Evolutionary conservation across 1,140 invertebrate species (phyloP).

Genomic region (Bradynema listronoti): DNA sequence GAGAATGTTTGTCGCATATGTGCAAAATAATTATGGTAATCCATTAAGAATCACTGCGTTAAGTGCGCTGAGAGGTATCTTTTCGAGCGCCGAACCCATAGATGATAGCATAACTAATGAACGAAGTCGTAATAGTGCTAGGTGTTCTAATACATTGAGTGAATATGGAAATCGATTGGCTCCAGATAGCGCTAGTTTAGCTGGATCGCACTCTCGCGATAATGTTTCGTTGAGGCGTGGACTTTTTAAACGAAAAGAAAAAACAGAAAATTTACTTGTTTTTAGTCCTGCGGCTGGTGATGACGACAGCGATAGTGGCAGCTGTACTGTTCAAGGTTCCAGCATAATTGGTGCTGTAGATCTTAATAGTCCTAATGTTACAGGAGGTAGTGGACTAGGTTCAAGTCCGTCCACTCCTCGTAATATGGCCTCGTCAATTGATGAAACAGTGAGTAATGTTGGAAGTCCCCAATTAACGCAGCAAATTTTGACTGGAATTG

Average conservation of each 20-base stretch:
- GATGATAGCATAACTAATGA: no score
- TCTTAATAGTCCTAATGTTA: no score
- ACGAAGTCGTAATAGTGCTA: neutral
- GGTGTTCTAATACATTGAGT: conserved; percentile 3
- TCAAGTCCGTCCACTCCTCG: conserved; percentile 53
- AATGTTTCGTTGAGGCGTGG: conserved; percentile 54
- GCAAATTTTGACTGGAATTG: conserved; percentile 18
- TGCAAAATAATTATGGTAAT: conserved; percentile 90
- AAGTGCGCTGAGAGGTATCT: conserved; percentile 81
- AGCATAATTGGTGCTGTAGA: no score
- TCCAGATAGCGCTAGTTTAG: conserved; percentile 9
- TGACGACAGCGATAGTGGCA: neutral
- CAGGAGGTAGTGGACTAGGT: conserved; percentile 42
- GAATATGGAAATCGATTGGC: neutral
- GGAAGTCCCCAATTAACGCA: conserved; percentile 37
- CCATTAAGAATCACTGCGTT: conserved; percentile 82
- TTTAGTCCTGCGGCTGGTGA: neutral
- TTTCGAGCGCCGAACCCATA: no score
- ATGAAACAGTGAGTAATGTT: conserved; percentile 29
- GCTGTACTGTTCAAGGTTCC: conserved; percentile 2
- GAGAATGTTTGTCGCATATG: conserved; percentile 80
- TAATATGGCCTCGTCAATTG: conserved; percentile 35
- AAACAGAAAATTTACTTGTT: conserved; percentile 21
- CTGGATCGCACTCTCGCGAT: conserved; percentile 23
- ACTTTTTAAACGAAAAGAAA: conserved; percentile 46